phyloP scores from a whole-genome alignment of 2,797 vertebrate genomes.

The Gobionotothen gibberifrons region DNA sequence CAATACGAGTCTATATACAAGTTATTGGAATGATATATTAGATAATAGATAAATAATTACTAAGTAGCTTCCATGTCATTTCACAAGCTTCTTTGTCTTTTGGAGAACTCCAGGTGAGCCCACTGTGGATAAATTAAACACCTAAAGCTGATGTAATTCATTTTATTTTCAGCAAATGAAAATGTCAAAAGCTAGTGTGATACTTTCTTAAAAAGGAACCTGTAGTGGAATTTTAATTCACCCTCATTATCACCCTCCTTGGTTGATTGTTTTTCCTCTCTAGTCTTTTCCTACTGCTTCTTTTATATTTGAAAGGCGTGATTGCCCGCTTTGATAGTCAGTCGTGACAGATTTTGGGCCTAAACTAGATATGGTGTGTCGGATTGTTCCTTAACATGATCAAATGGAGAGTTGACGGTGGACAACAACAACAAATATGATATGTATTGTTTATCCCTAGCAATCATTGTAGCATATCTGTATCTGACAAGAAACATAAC shows the following conservation, averaged over 20 bases:
- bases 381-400: too few species aligned
- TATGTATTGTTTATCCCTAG: too few species aligned
- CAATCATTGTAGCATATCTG: too few species aligned
- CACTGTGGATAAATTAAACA: slow-evolving; percentile 42
- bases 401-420: too few species aligned
- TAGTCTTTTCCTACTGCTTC: too few species aligned
- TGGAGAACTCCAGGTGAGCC: slow-evolving; percentile 27
- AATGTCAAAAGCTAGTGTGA: slow-evolving; percentile 42
- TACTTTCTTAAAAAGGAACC: slow-evolving; percentile 14
- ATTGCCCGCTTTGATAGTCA: not conserved
- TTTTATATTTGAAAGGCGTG: not conserved
- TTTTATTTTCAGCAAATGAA: slow-evolving; percentile 50
- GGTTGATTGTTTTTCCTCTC: not conserved
- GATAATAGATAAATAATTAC: too few species aligned
- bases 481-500: too few species aligned
- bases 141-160: slow-evolving; percentile 50
- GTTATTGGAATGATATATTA: too few species aligned
- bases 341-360: too few species aligned
- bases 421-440: too few species aligned
- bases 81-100: slow-evolving; percentile 10
- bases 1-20: too few species aligned
- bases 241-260: slow-evolving; percentile 42
- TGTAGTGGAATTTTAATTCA: slow-evolving; percentile 33
- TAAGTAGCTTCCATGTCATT: not conserved
- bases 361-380: too few species aligned